Evolutionary conservation across 2,888 invertebrate species (phyloP), one percentile per base, ranked within the genome.

Genomic region (Ptychoptera albimana): DNA sequence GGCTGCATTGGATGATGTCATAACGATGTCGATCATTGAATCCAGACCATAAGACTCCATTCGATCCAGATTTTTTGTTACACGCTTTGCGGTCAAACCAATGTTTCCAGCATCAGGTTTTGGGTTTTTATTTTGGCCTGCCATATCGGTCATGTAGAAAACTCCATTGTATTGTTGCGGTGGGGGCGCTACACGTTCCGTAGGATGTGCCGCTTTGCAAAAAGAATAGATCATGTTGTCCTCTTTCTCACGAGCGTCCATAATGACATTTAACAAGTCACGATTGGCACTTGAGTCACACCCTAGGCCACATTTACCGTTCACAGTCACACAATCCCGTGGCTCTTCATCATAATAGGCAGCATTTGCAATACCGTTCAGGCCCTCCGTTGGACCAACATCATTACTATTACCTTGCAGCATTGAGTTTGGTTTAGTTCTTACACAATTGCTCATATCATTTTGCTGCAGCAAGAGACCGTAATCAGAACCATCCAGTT

Each of bases 11-110:
- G 42, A 46, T 50, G 29, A 64, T n/a, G 76, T 71, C 49, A 81
- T 69, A 1, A 82, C 75, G 34, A 82, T 79, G 54, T 79, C 77
- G 1, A 81, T 76, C 72, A 82, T 75, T 0, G 80, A 72, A 54
- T 81, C 75, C 16, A 84, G 59, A 13, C 82, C 77, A 54, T 49
- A 8, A 57, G 74, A 76, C 56, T 84, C 83, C 37, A 86, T 79
- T 46, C 84, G 71, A 51, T 87, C 85, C 40, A 86, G 62, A 51
- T 85, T 86, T 62, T 85, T 86, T 0, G 83, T 77, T 37, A 77
- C 59, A 42, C 75, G 71, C 43, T 73, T 71, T 2, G 76, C 73
- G 57, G 76, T 74, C 41, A 76, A 66, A 29, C 75, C 65, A 23
- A 23, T 23, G 39, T 67, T 74, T 7, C 62, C 59, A 36, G 66